Percentiles rank a stretch among this genome's conserved stretches.
phyloP scores from a whole-genome alignment of 2,797 vertebrate species.

The Sciurus carolinensis region DNA sequence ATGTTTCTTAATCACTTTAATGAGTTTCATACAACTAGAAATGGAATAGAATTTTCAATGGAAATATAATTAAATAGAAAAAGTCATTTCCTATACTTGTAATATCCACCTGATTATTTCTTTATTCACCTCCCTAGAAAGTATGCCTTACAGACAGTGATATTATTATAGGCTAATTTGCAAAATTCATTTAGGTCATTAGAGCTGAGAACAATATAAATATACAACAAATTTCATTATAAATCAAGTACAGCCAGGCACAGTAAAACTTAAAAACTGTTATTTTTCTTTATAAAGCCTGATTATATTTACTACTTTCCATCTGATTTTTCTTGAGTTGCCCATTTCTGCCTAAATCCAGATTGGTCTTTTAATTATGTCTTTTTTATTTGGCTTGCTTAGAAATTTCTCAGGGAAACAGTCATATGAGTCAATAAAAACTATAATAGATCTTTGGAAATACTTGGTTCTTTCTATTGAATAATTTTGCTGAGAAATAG shows the following conservation, averaged over 20 bases:
- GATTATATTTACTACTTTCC: slow-evolving; percentile 27
- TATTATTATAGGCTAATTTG: slow-evolving; percentile 69
- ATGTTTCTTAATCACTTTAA: slow-evolving; percentile 84
- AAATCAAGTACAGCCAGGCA: slow-evolving; percentile 58
- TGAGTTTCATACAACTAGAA: slow-evolving; percentile 79
- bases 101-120: slow-evolving; percentile 77
- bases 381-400: not conserved
- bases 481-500: slow-evolving; percentile 38
- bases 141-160: slow-evolving; percentile 34
- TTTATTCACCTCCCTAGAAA: slow-evolving; percentile 64
- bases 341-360: slow-evolving; percentile 28
- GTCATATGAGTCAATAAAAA: slow-evolving; percentile 34
- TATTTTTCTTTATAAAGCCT: slow-evolving; percentile 41
- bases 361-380: slow-evolving; percentile 13
- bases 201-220: slow-evolving; percentile 71
- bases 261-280: slow-evolving; percentile 25
- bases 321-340: slow-evolving; percentile 55
- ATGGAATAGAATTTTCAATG: slow-evolving; percentile 70
- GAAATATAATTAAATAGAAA: slow-evolving; percentile 68
- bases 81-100: slow-evolving; percentile 68
- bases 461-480: not conserved
- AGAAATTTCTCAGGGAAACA: not conserved
- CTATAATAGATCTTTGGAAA: slow-evolving; percentile 42
- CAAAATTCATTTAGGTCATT: slow-evolving; percentile 73
- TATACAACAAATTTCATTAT: slow-evolving; percentile 56